phyloP scores from a whole-genome alignment of 2,888 invertebrate species.

The Drosophila ochracea region DNA sequence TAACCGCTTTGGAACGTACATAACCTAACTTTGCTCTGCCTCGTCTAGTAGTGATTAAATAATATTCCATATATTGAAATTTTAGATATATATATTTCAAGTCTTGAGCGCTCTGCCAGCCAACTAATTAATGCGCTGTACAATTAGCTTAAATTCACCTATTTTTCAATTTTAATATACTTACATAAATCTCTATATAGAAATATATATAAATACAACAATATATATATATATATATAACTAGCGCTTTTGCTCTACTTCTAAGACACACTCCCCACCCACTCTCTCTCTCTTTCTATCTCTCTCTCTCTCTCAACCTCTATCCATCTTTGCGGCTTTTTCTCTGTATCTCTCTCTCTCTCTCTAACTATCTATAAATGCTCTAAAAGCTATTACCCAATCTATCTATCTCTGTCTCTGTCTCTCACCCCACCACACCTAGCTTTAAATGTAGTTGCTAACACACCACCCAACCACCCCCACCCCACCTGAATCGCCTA shows the following conservation, averaged over 20 bases:
- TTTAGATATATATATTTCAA: slow-evolving; percentile 66
- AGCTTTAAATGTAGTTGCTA: slow-evolving; percentile 69
- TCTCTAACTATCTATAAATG: slow-evolving; percentile 29
- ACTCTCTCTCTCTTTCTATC: slow-evolving; percentile 26
- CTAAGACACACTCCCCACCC: slow-evolving; percentile 52
- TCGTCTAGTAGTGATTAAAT: slow-evolving; percentile 55
- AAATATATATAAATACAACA: slow-evolving; percentile 41
- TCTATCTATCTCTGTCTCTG: slow-evolving; percentile 46
- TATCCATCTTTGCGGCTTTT: slow-evolving; percentile 20
- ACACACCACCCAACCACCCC: slow-evolving; percentile 12
- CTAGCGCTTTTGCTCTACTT: slow-evolving; percentile 75
- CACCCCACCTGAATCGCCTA: slow-evolving; percentile 42
- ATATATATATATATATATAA: slow-evolving; percentile 53
- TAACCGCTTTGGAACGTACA: slow-evolving; percentile 60
- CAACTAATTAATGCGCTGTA: slow-evolving; percentile 75
- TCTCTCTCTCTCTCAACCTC: slow-evolving; percentile 17
- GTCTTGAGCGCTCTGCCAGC: slow-evolving; percentile 78
- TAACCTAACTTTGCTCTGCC: slow-evolving; percentile 36
- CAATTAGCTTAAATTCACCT: slow-evolving; percentile 67
- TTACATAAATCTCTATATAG: slow-evolving; percentile 46
- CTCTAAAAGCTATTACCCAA: slow-evolving; percentile 43
- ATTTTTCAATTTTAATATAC: slow-evolving; percentile 46
- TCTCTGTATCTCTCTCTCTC: slow-evolving; percentile 21
- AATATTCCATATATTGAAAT: slow-evolving; percentile 45
- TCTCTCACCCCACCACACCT: slow-evolving; percentile 53